These are phyloP conservation scores for Neomorphus geoffroyi DNA, from an alignment of 2,797 vertebrate genomes.

Conservation along the genomic window DNA sequence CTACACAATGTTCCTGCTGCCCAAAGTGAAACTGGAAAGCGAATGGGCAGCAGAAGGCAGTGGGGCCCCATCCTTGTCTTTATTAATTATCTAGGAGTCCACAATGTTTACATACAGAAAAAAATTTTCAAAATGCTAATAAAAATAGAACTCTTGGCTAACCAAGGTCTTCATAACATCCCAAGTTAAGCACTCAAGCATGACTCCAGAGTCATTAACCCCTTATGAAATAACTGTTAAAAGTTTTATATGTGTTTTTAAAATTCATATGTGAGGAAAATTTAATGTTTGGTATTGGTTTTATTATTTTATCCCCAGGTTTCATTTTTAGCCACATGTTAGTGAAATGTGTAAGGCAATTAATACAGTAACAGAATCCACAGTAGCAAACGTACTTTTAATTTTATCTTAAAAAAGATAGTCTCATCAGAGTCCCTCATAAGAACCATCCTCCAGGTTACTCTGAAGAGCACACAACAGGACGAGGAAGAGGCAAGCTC, in stretches of 20 bases:
- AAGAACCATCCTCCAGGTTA: not conserved
- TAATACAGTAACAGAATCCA: not conserved
- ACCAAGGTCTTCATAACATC: not conserved
- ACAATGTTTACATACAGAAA: not conserved
- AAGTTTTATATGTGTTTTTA: not conserved
- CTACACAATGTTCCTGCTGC: not conserved
- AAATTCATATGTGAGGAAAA: not conserved
- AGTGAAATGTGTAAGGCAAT: not conserved
- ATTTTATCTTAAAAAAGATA: not conserved
- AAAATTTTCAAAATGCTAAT: not conserved
- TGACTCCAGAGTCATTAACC: not conserved
- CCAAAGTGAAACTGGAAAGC: not conserved
- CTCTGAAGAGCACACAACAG: not conserved
- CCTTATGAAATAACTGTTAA: not conserved
- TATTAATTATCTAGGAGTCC: not conserved
- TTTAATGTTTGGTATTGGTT: not conserved
- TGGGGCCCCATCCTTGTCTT: not conserved
- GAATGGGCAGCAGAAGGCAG: not conserved
- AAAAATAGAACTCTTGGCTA: not conserved
- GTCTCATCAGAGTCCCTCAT: not conserved
- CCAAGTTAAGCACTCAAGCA: not conserved
- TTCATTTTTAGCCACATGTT: not conserved
- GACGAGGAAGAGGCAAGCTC: not conserved
- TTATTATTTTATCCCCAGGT: not conserved
- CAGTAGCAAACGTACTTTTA: not conserved